These are phyloP conservation scores for Herpetotheres cachinnans DNA, from an alignment of 2,113 vertebrate genomes.

Conservation along the genomic window DNA sequence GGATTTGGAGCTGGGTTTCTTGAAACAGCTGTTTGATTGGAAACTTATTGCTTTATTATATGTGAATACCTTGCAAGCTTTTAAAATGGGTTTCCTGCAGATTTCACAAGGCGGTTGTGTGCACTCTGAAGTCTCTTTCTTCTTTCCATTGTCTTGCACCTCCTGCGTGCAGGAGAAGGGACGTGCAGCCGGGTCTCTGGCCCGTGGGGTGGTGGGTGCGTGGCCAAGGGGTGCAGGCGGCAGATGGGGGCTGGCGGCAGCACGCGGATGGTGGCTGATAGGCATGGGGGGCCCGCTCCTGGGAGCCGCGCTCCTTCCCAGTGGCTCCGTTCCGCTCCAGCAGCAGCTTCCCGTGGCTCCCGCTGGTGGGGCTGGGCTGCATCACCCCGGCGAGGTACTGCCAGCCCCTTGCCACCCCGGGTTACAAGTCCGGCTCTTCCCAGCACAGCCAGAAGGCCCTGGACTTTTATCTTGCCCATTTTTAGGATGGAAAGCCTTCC, in stretches of 20 bases:
- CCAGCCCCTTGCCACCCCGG: background rate
- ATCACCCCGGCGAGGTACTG: background rate
- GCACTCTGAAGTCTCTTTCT: background rate
- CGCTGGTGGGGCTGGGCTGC: background rate
- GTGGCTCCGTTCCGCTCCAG: fast-evolving
- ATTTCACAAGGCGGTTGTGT: background rate
- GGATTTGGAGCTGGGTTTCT: background rate
- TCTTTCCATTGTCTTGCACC: background rate
- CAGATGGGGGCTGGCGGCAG: background rate
- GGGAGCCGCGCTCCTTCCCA: fast-evolving
- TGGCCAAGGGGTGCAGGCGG: background rate
- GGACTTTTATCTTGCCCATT: fast-evolving
- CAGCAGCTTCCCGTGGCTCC: background rate
- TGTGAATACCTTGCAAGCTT: background rate
- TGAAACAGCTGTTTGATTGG: background rate
- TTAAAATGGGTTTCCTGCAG: background rate
- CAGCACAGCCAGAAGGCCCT: background rate
- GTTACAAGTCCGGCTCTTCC: background rate
- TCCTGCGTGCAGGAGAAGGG: background rate
- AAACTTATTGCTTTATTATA: background rate
- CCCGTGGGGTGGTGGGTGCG: background rate
- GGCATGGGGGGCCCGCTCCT: background rate
- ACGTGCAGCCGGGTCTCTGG: fast-evolving
- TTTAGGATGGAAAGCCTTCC: background rate
- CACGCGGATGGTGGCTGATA: background rate